Evolutionary conservation across 2,113 vertebrate genomes (phyloP).

Genomic region (Acrocephalus kingi): DNA sequence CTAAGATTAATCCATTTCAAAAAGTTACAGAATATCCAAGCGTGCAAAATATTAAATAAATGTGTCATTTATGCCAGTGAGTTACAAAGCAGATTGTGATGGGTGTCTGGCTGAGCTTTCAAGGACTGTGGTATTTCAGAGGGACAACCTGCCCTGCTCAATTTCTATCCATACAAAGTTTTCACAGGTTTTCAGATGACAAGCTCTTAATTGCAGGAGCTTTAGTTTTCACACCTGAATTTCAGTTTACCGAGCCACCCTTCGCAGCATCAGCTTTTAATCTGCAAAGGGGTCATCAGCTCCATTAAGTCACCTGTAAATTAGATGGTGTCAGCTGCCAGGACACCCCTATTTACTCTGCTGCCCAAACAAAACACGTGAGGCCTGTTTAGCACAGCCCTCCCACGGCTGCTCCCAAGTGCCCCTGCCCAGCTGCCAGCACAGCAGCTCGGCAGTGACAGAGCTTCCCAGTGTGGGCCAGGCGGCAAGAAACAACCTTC

Average conservation of each 20-base stretch:
- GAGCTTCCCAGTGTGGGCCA: fast-evolving
- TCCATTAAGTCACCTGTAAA: neutral
- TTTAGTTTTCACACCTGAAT: neutral
- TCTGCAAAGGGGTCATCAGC: constrained; percentile 12
- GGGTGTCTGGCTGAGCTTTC: neutral
- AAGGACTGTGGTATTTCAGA: neutral
- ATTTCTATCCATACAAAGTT: neutral
- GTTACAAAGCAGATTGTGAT: neutral
- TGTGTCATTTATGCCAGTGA: neutral
- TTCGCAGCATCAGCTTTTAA: neutral
- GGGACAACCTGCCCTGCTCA: neutral
- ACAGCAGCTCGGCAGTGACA: neutral
- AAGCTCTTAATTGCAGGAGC: neutral
- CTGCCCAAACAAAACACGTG: neutral
- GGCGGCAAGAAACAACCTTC: neutral
- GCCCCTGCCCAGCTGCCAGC: neutral
- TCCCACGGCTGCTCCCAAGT: neutral
- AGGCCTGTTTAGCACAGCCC: neutral
- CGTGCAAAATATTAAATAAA: neutral
- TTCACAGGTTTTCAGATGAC: neutral
- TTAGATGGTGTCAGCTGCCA: neutral
- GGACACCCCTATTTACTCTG: neutral
- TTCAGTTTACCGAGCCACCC: neutral
- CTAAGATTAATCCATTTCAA: neutral
- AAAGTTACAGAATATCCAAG: neutral